phyloP scores from a whole-genome alignment of 2,888 invertebrate genomes.

The Cephalotes varians region DNA sequence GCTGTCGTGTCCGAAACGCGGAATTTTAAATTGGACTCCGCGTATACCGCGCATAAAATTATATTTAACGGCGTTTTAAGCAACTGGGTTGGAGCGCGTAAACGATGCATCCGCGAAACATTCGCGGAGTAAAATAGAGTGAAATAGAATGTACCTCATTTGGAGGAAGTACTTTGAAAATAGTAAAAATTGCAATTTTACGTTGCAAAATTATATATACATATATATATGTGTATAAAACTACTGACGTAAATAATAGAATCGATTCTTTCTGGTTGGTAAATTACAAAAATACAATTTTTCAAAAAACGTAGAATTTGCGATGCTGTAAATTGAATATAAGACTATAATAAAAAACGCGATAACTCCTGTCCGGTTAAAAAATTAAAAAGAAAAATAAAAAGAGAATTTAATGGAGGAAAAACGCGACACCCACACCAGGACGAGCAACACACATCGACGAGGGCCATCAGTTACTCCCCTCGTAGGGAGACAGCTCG shows the following conservation, averaged over 20 bases:
- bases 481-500: conserved; percentile 50
- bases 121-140: not conserved
- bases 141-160: not conserved
- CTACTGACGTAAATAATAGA: not conserved
- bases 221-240: not conserved
- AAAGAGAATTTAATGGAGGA: conserved; percentile 30
- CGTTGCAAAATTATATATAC: not conserved
- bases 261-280: not conserved
- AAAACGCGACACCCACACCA: conserved; percentile 13
- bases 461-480: conserved; percentile 52
- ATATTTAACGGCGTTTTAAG: conserved; percentile 33
- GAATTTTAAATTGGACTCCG: conserved; percentile 10
- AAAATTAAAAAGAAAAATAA: conserved; percentile 10
- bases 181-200: not conserved
- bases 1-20: conserved; percentile 18
- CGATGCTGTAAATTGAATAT: conserved; percentile 25
- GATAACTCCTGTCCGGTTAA: conserved; percentile 12
- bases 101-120: conserved; percentile 2
- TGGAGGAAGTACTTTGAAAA: not conserved
- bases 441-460: conserved; percentile 16
- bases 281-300: conserved; percentile 9
- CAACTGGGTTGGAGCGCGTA: conserved; percentile 15
- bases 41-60: conserved; percentile 7
- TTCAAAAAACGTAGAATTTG: not conserved
- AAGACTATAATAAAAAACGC: conserved; percentile 23